Base-by-base conservation (phyloP, 2,797 vertebrate species). In the Coccyzus lansbergi region DNA sequence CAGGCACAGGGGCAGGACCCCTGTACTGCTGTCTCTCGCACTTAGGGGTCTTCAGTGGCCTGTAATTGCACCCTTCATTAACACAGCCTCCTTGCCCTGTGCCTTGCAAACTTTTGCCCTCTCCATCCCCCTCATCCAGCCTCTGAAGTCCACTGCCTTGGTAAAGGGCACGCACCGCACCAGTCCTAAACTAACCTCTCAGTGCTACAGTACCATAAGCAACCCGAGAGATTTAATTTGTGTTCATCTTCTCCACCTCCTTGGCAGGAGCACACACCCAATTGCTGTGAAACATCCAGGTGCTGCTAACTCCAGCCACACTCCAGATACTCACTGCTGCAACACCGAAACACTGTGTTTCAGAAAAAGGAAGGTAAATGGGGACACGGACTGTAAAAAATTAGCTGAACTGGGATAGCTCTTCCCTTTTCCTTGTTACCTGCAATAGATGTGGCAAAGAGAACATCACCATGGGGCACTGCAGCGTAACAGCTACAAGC, bases 261-360 rank as follows among this genome's bases (percentile, higher is more conserved):
- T 46, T 6, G 42, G 11, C 42, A 10, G 0, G 2, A n/a, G 15
- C 21, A 14, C 17, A 5, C 5, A 15, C 6, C 6, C 0, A 0
- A 25, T 0, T 16, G 33, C 33, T 26, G 20, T 13, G 60, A 59
- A 67, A 18, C 4, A 6, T 5, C 33, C 40, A 24, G 49, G 49
- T 24, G 49, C 58, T 29, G 5, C 3, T 1, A 63, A 10, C 15
- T 15, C 12, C 8, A 7, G 10, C 8, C 55, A 4, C 40, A 14
- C n/a, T n/a, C 44, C 64, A 10, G 38, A 34, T 24, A 15, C 28
- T 36, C 52, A 44, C 29, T 28, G 4, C 34, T 2, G 3, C 55
- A 42, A 42, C 59, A 19, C 21, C 26, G 31, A 33, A 75, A 26
- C 10, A 3, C 9, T 1, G 4, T 0, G 0, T 38, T 80, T 40